Evolutionary conservation across 1,140 invertebrate genomes (phyloP).

Genomic region (Drosophila fuyamai): DNA sequence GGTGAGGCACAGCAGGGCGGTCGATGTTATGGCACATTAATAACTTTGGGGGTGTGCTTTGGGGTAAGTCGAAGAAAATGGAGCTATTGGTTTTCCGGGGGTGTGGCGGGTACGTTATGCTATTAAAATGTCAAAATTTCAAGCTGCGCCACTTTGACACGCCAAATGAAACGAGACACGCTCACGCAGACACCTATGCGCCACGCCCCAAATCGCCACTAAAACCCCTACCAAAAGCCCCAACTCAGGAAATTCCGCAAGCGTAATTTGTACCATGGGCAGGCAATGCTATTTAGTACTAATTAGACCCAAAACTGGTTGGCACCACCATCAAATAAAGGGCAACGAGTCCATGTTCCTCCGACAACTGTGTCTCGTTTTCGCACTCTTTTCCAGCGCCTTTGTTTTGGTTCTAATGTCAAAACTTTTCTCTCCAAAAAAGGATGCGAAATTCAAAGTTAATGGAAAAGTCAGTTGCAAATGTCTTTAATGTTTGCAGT

Average conservation of each 20-base stretch:
- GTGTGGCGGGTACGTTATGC: slow-evolving; percentile 45
- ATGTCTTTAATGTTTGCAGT: slow-evolving; percentile 27
- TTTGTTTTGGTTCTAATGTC: slow-evolving; percentile 8
- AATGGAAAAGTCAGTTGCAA: slow-evolving; percentile 21
- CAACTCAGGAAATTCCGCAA: background rate
- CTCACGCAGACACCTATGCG: slow-evolving; percentile 35
- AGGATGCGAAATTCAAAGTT: slow-evolving; percentile 6
- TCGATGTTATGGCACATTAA: slow-evolving; percentile 69
- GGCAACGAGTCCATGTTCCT: slow-evolving; percentile 11
- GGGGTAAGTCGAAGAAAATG: background rate
- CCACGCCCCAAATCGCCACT: background rate
- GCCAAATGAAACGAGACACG: slow-evolving; percentile 70
- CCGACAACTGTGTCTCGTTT: slow-evolving; percentile 7
- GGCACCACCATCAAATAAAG: background rate
- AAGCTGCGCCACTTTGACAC: slow-evolving; percentile 64
- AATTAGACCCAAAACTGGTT: slow-evolving; percentile 59
- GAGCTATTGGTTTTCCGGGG: slow-evolving; percentile 3
- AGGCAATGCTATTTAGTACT: slow-evolving; percentile 50
- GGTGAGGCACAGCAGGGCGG: slow-evolving; percentile 17
- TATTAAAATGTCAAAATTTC: slow-evolving; percentile 74
- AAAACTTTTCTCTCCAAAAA: slow-evolving; percentile 25
- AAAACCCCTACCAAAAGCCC: background rate
- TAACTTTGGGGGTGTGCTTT: slow-evolving; percentile 38
- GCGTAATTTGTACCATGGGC: slow-evolving; percentile 15
- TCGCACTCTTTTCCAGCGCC: slow-evolving; percentile 8